Base-by-base conservation (phyloP, 2,113 vertebrate species). In the Calyptomena viridis region DNA sequence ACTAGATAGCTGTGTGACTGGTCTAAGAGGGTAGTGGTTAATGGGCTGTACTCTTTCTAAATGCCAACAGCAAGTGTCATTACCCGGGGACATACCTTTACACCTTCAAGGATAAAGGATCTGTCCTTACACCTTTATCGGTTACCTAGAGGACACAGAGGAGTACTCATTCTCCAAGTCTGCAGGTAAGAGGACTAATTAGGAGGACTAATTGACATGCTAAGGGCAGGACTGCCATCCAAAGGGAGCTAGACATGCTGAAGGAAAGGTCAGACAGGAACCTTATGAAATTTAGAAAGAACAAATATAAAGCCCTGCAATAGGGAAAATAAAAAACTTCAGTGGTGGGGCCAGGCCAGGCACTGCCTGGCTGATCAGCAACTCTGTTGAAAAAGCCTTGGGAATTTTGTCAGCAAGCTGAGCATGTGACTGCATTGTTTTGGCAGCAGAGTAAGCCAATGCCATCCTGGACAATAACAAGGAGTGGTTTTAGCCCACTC, bases 151-250 rank as follows among this genome's bases (percentile, higher is more conserved):
- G 11, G 15, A 58, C 30, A 55, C 30, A 66, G 52, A 49, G 14
- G 33, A 76, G 5, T 40, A 27, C 22, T 31, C 0, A 0, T 60
- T 76, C 62, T n/a, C 76, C 13, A 73, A 33, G 16, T 53, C 40
- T 66, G 19, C 14, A 37, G 49, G 23, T 44, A 46, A 93, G 30
- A 77, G 25, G 12, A 68, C 22, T 60, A 69, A 59, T 1, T 50
- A 31, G 30, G 27, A 73, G 30, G 44, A 39, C 42, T 83, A 49
- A 49, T 8, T 55, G 44, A 40, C 25, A 9, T 37, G 35, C 17
- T 33, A 83, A 60, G 46, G 35, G 30, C 37, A 75, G 37, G 13
- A 37, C 33, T 85, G 49, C 23, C 30, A 30, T 39, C 11, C 82
- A 63, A 35, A 75, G 44, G 9, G 19, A 67, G 52, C 17, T 27